A percentile compares a stretch with the other conserved stretches of the same genome.
These are phyloP conservation scores for Oncorhynchus clarkii DNA, from an alignment of 2,113 vertebrate species.

Conservation along the genomic window DNA sequence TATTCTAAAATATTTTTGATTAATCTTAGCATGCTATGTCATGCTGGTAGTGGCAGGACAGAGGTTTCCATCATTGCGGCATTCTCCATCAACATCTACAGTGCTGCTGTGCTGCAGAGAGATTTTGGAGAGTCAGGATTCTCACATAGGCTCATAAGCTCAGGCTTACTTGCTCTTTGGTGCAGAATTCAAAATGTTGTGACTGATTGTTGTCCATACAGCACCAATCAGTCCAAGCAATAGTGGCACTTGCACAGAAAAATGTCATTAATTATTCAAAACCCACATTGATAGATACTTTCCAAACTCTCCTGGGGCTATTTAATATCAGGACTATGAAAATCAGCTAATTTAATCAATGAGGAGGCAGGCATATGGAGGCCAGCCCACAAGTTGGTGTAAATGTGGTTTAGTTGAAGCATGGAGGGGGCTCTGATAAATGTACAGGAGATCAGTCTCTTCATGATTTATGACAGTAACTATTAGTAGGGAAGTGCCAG, in stretches of 20 bases:
- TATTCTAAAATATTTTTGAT: not conserved
- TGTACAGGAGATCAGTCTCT: not conserved
- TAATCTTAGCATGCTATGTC: not conserved
- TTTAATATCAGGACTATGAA: not conserved
- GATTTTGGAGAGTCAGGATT: not conserved
- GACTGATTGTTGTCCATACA: not conserved
- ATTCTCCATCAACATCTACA: not conserved
- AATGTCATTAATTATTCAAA: not conserved
- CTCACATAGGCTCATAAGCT: not conserved
- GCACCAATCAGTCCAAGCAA: not conserved
- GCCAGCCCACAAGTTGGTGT: not conserved
- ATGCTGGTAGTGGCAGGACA: not conserved
- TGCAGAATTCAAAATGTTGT: not conserved
- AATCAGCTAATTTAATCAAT: not conserved
- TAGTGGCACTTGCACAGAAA: not conserved
- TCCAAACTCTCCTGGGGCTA: not conserved
- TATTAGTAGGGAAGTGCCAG: not conserved
- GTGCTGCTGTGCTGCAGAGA: not conserved
- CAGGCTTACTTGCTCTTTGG: not conserved
- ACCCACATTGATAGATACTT: not conserved
- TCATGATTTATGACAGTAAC: conserved; percentile 11
- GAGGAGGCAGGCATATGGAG: not conserved
- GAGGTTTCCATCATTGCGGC: not conserved
- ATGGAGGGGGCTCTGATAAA: not conserved
- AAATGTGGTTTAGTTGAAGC: not conserved